Percentiles rank a stretch among this genome's conserved stretches.
phyloP scores from a whole-genome alignment of 2,113 vertebrate species.

The Malurus cyaneus region DNA sequence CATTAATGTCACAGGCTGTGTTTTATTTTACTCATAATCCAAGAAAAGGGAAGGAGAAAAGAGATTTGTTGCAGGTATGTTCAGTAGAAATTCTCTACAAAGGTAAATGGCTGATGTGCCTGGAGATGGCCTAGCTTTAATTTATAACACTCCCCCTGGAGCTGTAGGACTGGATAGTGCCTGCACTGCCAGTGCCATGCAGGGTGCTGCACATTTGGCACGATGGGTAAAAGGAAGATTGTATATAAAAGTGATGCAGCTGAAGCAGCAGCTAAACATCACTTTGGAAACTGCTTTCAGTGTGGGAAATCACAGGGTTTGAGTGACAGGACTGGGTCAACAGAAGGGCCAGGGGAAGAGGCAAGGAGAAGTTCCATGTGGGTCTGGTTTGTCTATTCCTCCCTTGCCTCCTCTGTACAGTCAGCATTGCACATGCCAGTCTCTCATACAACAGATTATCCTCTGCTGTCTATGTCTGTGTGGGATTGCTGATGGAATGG shows the following conservation, averaged over 20 bases:
- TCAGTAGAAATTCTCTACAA: not conserved
- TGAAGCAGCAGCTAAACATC: not conserved
- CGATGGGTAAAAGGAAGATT: not conserved
- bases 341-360: not conserved
- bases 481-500: not conserved
- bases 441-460: not conserved
- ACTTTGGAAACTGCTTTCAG: not conserved
- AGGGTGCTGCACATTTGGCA: not conserved
- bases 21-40: conserved; percentile 53
- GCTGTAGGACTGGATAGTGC: not conserved
- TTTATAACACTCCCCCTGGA: not conserved
- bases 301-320: not conserved
- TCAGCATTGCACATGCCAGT: not conserved
- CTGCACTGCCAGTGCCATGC: not conserved
- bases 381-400: not conserved
- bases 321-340: not conserved
- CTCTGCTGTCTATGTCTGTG: not conserved
- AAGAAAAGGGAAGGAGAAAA: not conserved
- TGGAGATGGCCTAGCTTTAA: not conserved
- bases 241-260: not conserved
- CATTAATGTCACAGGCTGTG: conserved; percentile 4
- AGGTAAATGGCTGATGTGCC: not conserved
- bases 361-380: too few relatives aligned
- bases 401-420: not conserved
- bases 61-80: not conserved